phyloP scores from a whole-genome alignment of 2,888 invertebrate species.

The Blomia tropicalis region DNA sequence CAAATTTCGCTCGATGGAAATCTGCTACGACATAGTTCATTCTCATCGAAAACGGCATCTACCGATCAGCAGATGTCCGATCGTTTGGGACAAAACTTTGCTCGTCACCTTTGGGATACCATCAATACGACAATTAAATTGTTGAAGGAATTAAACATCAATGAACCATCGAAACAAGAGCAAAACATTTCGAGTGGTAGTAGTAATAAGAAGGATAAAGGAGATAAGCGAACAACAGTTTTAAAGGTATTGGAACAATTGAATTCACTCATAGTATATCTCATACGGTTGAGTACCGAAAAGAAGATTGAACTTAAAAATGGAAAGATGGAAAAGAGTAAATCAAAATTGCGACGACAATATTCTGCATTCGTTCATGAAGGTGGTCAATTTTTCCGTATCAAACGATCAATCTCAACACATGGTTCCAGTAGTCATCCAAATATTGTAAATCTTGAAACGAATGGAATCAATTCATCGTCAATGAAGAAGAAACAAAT shows the following conservation, averaged over 20 bases:
- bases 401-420: not conserved
- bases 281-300: not conserved
- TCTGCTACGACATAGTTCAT: not conserved
- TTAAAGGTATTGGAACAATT: conserved; percentile 1
- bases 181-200: not conserved
- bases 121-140: not conserved
- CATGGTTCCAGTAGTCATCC: not conserved
- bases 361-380: conserved; percentile 14
- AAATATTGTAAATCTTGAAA: not conserved
- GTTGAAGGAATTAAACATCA: not conserved
- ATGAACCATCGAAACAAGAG: not conserved
- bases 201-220: not conserved
- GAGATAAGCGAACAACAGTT: not conserved
- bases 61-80: not conserved
- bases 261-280: not conserved
- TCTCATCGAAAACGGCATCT: not conserved
- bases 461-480: not conserved
- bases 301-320: not conserved
- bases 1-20: conserved; percentile 12
- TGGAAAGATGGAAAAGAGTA: not conserved
- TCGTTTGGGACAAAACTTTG: not conserved
- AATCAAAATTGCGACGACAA: conserved; percentile 13
- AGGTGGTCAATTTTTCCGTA: conserved; percentile 5
- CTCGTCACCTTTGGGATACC: not conserved
- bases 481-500: not conserved